phyloP scores from a whole-genome alignment of 2,888 invertebrate species.

The Fragum fragum region DNA sequence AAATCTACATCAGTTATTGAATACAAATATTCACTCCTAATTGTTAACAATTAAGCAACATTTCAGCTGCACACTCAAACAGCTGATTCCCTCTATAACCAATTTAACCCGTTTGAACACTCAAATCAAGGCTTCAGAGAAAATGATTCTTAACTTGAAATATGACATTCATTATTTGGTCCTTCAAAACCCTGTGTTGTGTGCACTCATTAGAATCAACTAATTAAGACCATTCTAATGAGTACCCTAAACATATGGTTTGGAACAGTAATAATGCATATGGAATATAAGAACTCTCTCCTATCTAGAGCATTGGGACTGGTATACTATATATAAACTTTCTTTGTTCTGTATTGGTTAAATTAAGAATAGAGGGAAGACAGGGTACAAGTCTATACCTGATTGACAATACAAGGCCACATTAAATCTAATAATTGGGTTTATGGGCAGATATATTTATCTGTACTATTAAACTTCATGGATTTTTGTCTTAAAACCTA shows the following conservation, averaged over 20 bases:
- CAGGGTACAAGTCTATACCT: constrained; percentile 33
- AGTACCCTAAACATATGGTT: background rate
- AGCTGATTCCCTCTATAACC: constrained; percentile 34
- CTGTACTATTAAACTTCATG: background rate
- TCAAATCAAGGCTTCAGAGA: background rate
- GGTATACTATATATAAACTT: constrained; percentile 19
- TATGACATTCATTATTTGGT: background rate
- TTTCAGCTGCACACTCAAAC: constrained; percentile 14
- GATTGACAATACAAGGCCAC: constrained; percentile 23
- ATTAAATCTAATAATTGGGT: constrained; percentile 5
- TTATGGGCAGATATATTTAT: background rate
- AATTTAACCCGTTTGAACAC: background rate
- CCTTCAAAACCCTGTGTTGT: constrained; percentile 1
- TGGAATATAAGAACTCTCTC: background rate
- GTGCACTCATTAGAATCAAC: background rate
- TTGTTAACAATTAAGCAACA: background rate
- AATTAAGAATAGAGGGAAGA: constrained; percentile 27
- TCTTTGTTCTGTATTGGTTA: constrained; percentile 32
- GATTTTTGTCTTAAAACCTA: too few relatives aligned
- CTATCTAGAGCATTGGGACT: constrained; percentile 4
- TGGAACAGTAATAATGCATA: background rate
- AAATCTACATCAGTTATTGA: background rate
- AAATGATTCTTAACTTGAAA: background rate
- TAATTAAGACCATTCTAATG: background rate
- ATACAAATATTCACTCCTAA: background rate